Percentiles rank a stretch among this genome's conserved stretches.
Conservation (phyloP, 2,113 vertebrate species). For the human (Homo sapiens) region GRCh38 chr1:1762001-1762500, state of each 20-base stretch:
- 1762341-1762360: not conserved
- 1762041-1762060: not conserved
- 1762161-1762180: rapidly evolving
- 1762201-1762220: not conserved
- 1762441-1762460: not conserved
- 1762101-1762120: rapidly evolving
- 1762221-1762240: too few relatives aligned
- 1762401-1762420: not conserved
- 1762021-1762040: slow-evolving; percentile 94
- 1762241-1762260: rapidly evolving
- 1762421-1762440: not conserved
- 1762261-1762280: not conserved
- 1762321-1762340: not conserved
- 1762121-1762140: rapidly evolving
- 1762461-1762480: not conserved
- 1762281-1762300: too few relatives aligned
- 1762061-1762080: not conserved
- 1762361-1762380: not conserved
- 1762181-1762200: not conserved
- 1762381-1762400: not conserved
- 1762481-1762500: too few relatives aligned
- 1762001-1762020: slow-evolving; percentile 97
- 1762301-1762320: rapidly evolving
- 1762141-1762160: rapidly evolving
- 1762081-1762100: rapidly evolving